Percentiles rank a stretch among this genome's conserved stretches.
Evolutionary conservation across 2,888 invertebrate species (phyloP).

Genomic region (Aplocera efformata): DNA sequence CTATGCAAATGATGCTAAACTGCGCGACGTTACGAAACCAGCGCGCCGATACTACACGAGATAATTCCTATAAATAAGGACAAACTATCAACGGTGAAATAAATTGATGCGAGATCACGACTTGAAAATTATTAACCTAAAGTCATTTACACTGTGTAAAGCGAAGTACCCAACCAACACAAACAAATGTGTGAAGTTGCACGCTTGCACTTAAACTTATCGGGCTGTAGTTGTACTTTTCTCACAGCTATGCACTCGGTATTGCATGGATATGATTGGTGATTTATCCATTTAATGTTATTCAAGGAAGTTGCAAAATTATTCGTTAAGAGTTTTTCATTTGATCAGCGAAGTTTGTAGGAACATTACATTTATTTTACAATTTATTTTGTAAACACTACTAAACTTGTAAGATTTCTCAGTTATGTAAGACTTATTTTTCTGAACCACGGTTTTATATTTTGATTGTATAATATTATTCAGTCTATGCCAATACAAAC

Average conservation of each 20-base stretch:
- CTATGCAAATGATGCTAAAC: conserved; percentile 72
- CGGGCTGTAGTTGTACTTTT: conserved; percentile 3
- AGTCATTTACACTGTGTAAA: conserved; percentile 60
- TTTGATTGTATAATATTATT: no score
- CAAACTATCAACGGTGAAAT: conserved; percentile 69
- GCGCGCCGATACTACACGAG: conserved; percentile 57
- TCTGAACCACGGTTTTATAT: no score
- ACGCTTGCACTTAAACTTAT: conserved; percentile 5
- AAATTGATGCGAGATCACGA: conserved; percentile 74
- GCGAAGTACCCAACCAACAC: conserved; percentile 25
- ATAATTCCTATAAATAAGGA: conserved; percentile 75
- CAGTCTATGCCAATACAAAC: no score
- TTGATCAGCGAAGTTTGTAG: no score
- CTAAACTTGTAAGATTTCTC: no score
- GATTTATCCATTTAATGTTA: no score
- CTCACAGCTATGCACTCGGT: conserved; percentile 2
- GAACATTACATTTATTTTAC: no score
- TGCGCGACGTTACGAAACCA: conserved; percentile 60
- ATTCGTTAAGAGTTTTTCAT: no score
- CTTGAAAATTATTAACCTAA: conserved; percentile 60
- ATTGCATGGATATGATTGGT: neutral
- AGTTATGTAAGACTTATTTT: no score
- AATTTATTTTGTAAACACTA: no score
- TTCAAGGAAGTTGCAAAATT: no score
- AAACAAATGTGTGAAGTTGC: conserved; percentile 21